Percentiles rank a stretch among this genome's conserved stretches.
phyloP scores from a whole-genome alignment of 2,113 vertebrate species.

The Chaetops frenatus region DNA sequence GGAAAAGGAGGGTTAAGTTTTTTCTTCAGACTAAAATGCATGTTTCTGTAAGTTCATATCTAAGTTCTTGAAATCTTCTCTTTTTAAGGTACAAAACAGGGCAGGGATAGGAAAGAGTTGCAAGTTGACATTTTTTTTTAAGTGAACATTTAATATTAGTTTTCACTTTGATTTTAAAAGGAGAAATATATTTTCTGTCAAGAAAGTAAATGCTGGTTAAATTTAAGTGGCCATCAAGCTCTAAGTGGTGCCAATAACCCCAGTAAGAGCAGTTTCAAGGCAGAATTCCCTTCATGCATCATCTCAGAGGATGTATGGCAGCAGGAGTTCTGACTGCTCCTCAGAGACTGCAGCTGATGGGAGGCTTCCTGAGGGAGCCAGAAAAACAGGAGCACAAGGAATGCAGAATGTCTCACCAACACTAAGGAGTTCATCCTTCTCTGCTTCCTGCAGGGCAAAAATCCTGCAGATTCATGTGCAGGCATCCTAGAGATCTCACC shows the following conservation, averaged over 20 bases:
- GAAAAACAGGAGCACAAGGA: not conserved
- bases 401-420: not conserved
- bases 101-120: accelerated
- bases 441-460: not conserved
- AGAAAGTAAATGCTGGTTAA: not conserved
- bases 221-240: not conserved
- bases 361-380: not conserved
- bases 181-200: not conserved
- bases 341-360: not conserved
- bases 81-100: not conserved
- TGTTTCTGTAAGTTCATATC: not conserved
- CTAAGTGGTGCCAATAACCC: not conserved
- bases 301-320: not conserved
- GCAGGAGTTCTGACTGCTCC: not conserved
- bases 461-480: not conserved
- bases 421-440: not conserved
- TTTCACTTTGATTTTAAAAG: not conserved
- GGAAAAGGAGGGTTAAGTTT: not conserved
- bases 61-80: not conserved
- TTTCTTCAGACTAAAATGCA: not conserved
- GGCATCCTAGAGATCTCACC: not conserved
- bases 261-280: not conserved
- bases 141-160: not conserved
- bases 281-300: not conserved
- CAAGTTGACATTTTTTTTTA: not conserved